Base-by-base conservation (phyloP, 2,113 vertebrate genomes). In the Coptodon rendalli region DNA sequence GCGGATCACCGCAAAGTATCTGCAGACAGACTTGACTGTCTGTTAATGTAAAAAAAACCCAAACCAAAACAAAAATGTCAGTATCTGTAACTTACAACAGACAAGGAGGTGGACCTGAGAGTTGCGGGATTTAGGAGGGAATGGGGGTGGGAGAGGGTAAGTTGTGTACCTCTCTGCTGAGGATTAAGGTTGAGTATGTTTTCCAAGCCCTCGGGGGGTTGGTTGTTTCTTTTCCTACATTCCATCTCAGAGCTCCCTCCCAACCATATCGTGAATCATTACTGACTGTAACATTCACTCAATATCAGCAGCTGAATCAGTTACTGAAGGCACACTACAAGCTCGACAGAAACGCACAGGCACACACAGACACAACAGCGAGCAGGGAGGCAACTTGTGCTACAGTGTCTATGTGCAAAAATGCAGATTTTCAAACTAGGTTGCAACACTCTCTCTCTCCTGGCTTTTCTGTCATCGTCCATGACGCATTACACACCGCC, bases 221-320 rank as follows among this genome's bases (percentile, higher is more conserved):
- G 90, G 80, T 88, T 92, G 90, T 91, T 92, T 92, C 84, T 91
- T 92, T 91, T 83, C 56, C 90, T 88, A 86, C 93, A 95, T 95
- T 94, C 90, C 93, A 83, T 86, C 79, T 59, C 90, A 68, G 90
- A 81, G 40, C 82, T 87, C 88, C 87, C 78, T 83, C 89, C 89
- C 80, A 45, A 86, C 90, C 84, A 86, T 66, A 89, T 86, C 89
- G 89, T 93, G 92, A 95, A 71, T 95, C 94, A 95, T 86, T 86
- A 91, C 89, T 83, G 90, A 93, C 86, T 93, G 91, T 89, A 93
- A 88, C 90, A 84, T 90, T 92, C 66, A 81, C 84, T 92, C 88
- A 89, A 19, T 86, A 92, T 93, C 91, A 92, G 53, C 52, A 4
- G 10, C 87, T 84, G 78, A 89, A 89, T 93, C 92, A 43, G 83